A percentile compares a stretch with the other conserved stretches of the same genome.
These are phyloP conservation scores for Catocala nupta DNA, from an alignment of 2,888 invertebrate species.

Conservation along the genomic window DNA sequence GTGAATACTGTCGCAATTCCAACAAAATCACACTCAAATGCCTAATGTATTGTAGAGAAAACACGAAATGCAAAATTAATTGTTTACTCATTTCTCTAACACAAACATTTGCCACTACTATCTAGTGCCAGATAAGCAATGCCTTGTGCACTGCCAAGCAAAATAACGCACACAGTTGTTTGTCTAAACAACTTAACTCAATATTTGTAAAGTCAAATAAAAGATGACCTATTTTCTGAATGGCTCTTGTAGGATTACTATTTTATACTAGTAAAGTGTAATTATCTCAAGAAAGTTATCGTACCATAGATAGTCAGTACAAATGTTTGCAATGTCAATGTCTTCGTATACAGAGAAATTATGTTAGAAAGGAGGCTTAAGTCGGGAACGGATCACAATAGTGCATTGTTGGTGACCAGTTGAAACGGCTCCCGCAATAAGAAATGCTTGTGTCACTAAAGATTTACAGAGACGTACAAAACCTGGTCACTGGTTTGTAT, in stretches of 20 bases:
- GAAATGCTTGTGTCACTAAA: too few species aligned
- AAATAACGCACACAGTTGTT: conserved; percentile 28
- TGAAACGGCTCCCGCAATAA: too few species aligned
- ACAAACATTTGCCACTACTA: conserved; percentile 44
- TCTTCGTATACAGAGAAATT: conserved; percentile 13
- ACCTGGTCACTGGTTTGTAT: too few species aligned
- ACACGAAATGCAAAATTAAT: conserved; percentile 49
- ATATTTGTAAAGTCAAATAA: conserved; percentile 14
- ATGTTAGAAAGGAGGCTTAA: not conserved
- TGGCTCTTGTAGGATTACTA: not conserved
- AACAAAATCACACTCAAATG: not conserved
- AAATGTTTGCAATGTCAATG: conserved; percentile 37
- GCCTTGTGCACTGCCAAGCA: conserved; percentile 43
- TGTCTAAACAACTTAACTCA: conserved; percentile 15
- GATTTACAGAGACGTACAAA: too few species aligned
- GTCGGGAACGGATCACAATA: not conserved
- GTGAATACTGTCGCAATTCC: too few species aligned
- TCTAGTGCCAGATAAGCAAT: conserved; percentile 39
- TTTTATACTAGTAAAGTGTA: not conserved
- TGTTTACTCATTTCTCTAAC: conserved; percentile 57
- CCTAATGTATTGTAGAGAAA: conserved; percentile 15
- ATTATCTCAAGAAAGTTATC: not conserved
- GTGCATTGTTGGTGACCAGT: not conserved
- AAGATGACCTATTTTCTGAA: conserved; percentile 15
- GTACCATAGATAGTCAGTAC: conserved; percentile 14